A percentile compares a stretch with the other conserved stretches of the same genome.
Evolutionary conservation across 1,140 invertebrate genomes (phyloP).

Genomic region (Papilio helenus): DNA sequence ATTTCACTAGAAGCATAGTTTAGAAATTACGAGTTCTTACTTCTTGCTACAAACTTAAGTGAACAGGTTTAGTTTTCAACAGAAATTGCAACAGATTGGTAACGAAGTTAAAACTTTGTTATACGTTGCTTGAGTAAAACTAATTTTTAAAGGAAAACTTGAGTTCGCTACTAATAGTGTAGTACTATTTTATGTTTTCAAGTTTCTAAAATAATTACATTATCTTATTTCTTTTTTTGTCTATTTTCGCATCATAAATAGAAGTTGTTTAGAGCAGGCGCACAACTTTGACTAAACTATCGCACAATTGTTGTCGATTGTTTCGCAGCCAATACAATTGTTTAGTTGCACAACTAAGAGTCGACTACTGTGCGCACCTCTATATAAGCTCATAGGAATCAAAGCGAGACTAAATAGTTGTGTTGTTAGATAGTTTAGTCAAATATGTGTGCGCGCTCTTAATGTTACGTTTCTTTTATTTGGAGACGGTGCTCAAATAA

Average conservation of each 20-base stretch:
- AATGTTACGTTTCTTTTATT: neutral
- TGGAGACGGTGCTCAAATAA: neutral
- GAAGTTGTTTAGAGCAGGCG: too few relatives aligned
- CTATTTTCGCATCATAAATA: neutral
- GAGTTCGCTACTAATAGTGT: neutral
- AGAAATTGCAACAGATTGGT: conserved; percentile 15
- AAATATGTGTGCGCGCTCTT: too few relatives aligned
- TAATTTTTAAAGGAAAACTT: neutral
- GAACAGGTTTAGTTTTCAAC: neutral
- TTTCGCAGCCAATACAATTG: too few relatives aligned
- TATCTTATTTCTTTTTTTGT: neutral
- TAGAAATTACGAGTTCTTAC: neutral
- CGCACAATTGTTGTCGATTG: too few relatives aligned
- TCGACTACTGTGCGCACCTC: too few relatives aligned
- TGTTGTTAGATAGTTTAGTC: too few relatives aligned
- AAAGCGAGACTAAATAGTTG: too few relatives aligned
- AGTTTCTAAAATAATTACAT: neutral
- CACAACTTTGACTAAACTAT: too few relatives aligned
- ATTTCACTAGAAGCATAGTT: neutral
- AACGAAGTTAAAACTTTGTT: conserved; percentile 8
- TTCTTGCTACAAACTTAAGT: neutral
- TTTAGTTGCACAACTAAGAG: too few relatives aligned
- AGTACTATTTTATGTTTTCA: neutral
- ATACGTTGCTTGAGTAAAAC: neutral
- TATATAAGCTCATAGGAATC: too few relatives aligned